Base-by-base conservation (phyloP, 2,888 invertebrate species). In the Lingula anatina region DNA sequence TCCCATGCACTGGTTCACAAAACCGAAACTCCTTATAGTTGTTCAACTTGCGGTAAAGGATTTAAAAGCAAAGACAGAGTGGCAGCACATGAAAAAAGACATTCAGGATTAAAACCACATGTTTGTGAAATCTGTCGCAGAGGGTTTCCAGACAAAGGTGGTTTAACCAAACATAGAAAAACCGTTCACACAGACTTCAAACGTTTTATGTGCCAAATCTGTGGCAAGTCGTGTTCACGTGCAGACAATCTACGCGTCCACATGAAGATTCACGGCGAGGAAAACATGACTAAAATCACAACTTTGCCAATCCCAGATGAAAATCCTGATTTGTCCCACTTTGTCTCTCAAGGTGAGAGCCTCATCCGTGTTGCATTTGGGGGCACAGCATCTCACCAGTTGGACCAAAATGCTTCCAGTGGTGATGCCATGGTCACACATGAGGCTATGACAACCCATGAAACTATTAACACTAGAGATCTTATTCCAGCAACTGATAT, bases 41-140 rank as follows among this genome's bases (percentile, higher is more conserved):
- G 72, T 48, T 47, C 49, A 7, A 53, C 54, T 5, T 73, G 72
- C 48, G 60, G 58, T 2, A 70, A 70, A 47, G 51, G 61, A 1
- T 73, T 71, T 47, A 71, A 71, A 53, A 70, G 70, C 0, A 68
- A 67, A 43, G 64, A 65, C 21, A 54, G 68, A 3, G 59, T 65
- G 24, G 63, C 64, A 40, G 62, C 64, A 0, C 66, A 66, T 50
- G 60, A 62, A 41, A 57, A 52, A 21, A 55, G 59, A 5, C 66
- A 65, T 50, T 49, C 52, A 5, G 62, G 61, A 3, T 50, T 55
- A 28, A 60, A 60, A 42, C 56, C 56, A 5, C 62, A 56, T 46
- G 44, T 51, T 20, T 65, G 65, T 50, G 57, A 50, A 21, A 47
- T 57, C 18, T 66, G 65, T 38, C 58, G 57, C 7, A 54, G 55